Evolutionary conservation across 2,113 vertebrate species (phyloP).

Genomic region (Tenebrosternarchus preto): DNA sequence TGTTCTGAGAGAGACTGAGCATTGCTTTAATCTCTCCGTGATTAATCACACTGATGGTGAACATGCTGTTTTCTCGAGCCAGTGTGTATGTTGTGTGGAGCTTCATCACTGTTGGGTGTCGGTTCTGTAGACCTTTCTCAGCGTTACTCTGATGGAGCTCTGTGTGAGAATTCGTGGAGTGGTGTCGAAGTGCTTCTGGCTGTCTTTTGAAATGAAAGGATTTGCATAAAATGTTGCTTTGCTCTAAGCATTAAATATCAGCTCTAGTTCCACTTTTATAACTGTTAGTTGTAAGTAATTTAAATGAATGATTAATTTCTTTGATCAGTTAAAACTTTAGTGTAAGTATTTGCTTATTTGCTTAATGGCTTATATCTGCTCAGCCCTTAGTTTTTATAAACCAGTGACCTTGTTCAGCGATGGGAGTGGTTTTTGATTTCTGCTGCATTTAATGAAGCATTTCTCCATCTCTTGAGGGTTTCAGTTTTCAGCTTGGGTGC

Average conservation of each 20-base stretch:
- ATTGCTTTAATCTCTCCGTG: conserved; percentile 46
- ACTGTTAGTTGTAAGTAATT: conserved; percentile 46
- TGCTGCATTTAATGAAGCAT: background rate
- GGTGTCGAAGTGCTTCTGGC: conserved; percentile 32
- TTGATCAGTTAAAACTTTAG: conserved; percentile 34
- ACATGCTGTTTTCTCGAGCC: background rate
- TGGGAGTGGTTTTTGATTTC: background rate
- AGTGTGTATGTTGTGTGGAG: conserved; percentile 18
- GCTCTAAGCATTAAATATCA: conserved; percentile 26
- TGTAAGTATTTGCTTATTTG: background rate
- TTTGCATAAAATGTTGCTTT: conserved; percentile 42
- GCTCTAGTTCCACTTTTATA: conserved; percentile 17
- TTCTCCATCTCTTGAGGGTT: background rate
- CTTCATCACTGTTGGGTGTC: background rate
- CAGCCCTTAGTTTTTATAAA: background rate
- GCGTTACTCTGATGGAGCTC: background rate
- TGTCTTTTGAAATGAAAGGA: conserved; percentile 36
- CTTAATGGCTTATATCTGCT: conserved; percentile 17
- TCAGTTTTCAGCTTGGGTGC: background rate
- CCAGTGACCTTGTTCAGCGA: background rate
- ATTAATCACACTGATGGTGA: conserved; percentile 27
- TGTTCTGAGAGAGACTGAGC: conserved; percentile 30
- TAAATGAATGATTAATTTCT: conserved; percentile 42
- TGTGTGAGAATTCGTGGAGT: conserved; percentile 12
- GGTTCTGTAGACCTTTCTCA: background rate